A percentile compares a stretch with the other conserved stretches of the same genome.
Evolutionary conservation across 2,888 invertebrate genomes (phyloP).

Genomic region (Cancer borealis): DNA sequence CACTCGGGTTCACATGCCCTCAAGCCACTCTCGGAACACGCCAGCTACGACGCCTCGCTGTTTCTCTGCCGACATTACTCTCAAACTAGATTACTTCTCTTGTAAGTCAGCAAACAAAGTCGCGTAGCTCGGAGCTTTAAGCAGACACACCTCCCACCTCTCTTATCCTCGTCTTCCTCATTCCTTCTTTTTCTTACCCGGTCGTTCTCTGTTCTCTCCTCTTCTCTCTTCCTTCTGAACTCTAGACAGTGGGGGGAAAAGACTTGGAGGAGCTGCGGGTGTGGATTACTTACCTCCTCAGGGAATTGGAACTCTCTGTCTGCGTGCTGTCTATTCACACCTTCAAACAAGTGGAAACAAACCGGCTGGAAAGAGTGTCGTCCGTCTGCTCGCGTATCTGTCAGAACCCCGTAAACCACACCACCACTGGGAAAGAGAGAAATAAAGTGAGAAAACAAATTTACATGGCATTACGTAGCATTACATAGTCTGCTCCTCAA

Average conservation of each 20-base stretch:
- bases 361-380: background rate
- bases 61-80: background rate
- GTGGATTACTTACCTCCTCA: background rate
- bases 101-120: background rate
- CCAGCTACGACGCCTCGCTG: background rate
- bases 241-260: background rate
- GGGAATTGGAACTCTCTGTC: background rate
- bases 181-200: too few species aligned
- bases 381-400: too few species aligned
- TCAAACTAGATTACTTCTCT: background rate
- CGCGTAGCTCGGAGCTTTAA: too few species aligned
- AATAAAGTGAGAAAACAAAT: too few species aligned
- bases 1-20: background rate
- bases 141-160: background rate
- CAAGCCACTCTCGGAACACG: background rate
- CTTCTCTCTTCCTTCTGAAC: background rate
- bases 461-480: too few species aligned
- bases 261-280: background rate
- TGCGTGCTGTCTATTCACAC: background rate
- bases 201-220: background rate
- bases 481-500: too few species aligned
- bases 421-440: too few species aligned
- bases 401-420: too few species aligned
- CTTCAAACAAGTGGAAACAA: background rate
- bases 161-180: too few species aligned